Evolutionary conservation across 2,113 vertebrate species (phyloP), one percentile per base, ranked within the genome.

Genomic region (Entosphenus tridentatus): DNA sequence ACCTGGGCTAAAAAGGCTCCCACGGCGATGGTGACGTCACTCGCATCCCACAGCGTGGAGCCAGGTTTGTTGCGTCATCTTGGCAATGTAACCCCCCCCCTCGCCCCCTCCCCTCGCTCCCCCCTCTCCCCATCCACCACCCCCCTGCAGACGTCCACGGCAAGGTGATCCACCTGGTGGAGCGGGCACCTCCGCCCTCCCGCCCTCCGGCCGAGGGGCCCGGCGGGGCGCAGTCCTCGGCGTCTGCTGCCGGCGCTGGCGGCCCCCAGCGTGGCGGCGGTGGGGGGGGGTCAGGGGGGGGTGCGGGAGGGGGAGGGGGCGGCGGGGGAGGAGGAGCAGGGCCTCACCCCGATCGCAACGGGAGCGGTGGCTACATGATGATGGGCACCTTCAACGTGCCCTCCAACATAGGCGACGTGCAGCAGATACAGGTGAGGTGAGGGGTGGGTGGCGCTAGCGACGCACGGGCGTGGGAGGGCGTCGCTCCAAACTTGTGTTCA

Each of bases 291-390:
- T 39, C 39, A 39, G 39, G 39, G 39, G 39, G 4, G 39, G 39
- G 39, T 5, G 5, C 39, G 39, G 39, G 39, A 5, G 39, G 39
- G 39, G 39, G 39, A 5, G 39, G 39, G 39, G 39, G 39, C 39
- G 39, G 39, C 2, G 62, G 62, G 9, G 18, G 10, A 9, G 62
- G 81, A 14, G 80, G 1, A 75, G 82, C 57, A 82, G 82, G 68
- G 78, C 83, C 62, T 74, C 79, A 16, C 81, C 83, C 17, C 87
- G 89, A 65, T 18, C n/a, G n/a, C 2, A 87, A 92, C 75, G 84
- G 86, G 71, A 90, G 85, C 70, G 90, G 90, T 81, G 88, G 85
- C 80, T 90, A 92, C 65, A 87, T 92, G 62, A 90, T 90, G 87
- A 82, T 92, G 58, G 88, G 87, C 70, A 88, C 88, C 69, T 89